phyloP scores from a whole-genome alignment of 1,140 invertebrate species.

The Halesus radiatus region DNA sequence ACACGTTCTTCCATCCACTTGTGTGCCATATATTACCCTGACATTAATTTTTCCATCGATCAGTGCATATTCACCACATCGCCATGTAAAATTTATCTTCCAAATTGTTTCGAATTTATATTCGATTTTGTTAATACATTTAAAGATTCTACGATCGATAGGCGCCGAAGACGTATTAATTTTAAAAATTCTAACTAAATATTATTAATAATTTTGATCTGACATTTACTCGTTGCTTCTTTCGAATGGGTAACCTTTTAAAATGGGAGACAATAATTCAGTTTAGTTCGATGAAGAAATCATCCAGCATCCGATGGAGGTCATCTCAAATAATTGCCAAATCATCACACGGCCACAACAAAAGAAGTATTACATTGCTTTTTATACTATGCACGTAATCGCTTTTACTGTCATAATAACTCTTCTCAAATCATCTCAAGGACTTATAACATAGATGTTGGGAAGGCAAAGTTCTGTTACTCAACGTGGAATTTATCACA shows the following conservation, averaged over 20 bases:
- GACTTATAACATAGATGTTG: background rate
- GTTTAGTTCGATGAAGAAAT: slow-evolving; percentile 3
- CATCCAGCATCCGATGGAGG: background rate
- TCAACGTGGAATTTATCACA: too few relatives aligned
- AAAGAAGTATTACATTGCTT: slow-evolving; percentile 11
- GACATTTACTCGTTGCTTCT: background rate
- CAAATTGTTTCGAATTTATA: too few relatives aligned
- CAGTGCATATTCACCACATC: too few relatives aligned
- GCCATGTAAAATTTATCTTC: too few relatives aligned
- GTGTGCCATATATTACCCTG: too few relatives aligned
- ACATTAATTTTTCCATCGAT: too few relatives aligned
- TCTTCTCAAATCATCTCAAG: background rate
- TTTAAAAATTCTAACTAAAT: background rate
- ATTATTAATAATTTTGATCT: background rate
- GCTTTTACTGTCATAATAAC: background rate
- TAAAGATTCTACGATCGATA: too few relatives aligned
- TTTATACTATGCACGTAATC: background rate
- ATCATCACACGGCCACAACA: slow-evolving; percentile 9
- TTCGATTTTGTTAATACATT: too few relatives aligned
- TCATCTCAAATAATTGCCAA: slow-evolving; percentile 12
- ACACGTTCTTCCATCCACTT: too few relatives aligned
- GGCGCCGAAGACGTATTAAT: too few relatives aligned
- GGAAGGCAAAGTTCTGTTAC: background rate
- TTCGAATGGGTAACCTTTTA: slow-evolving; percentile 23
- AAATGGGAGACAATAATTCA: background rate